Conservation (phyloP, 2,113 vertebrate genomes). For the Suricata suricatta region DNA sequence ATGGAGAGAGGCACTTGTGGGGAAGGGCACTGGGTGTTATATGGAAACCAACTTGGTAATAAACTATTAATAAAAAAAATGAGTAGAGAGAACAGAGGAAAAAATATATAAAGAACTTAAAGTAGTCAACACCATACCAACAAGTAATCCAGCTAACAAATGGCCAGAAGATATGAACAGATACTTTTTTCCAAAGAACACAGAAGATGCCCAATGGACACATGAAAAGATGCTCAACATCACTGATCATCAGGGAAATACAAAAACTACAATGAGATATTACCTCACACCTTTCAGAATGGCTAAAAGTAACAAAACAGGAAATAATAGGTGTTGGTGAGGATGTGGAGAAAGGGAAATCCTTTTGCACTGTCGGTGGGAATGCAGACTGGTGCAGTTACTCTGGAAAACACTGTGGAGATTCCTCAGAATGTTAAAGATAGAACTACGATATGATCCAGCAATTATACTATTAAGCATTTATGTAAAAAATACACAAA, state of each 20-base stretch:
- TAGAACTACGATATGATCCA: not conserved
- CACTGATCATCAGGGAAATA: not conserved
- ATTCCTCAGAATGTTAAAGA: too few relatives aligned
- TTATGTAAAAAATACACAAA: not conserved
- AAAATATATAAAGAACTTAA: not conserved
- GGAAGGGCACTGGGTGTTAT: too few relatives aligned
- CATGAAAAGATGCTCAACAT: not conserved
- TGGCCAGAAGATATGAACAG: not conserved
- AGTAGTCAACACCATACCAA: not conserved
- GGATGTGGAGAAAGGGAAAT: not conserved
- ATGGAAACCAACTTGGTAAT: too few relatives aligned
- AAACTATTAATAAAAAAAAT: too few relatives aligned
- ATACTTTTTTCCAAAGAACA: not conserved
- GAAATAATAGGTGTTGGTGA: not conserved
- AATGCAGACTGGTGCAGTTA: not conserved
- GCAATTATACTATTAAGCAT: not conserved
- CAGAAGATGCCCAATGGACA: not conserved
- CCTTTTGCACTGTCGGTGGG: not conserved
- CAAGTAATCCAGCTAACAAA: not conserved
- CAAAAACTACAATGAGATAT: not conserved
- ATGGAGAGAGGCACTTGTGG: too few relatives aligned
- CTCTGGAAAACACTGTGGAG: not conserved
- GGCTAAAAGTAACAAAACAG: not conserved
- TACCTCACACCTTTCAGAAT: not conserved
- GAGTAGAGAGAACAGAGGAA: too few relatives aligned